Evolutionary conservation across 2,113 vertebrate species (phyloP), one percentile per base, ranked within the genome.

Genomic region (Rousettus leschenaultii): DNA sequence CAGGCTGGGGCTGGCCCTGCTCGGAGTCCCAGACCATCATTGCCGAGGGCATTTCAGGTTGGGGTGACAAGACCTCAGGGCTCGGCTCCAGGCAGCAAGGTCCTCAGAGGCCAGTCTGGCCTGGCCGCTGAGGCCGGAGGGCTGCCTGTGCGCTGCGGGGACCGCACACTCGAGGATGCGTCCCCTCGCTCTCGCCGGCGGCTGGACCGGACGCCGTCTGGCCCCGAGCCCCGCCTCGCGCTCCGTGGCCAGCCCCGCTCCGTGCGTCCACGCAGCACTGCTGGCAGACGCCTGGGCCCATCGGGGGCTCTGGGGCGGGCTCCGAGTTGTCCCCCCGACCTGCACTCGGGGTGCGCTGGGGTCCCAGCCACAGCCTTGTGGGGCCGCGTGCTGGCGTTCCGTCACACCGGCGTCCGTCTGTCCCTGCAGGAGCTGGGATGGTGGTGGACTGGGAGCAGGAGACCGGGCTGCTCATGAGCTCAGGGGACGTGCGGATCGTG

Each of bases 371-470:
- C 10, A 75, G 75, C 68, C 24, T 0, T 1, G 1, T 38, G 53
- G 53, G 71, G 65, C 3, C 24, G 24, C 9, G 53, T 0, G 57
- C 22, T 26, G 22, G 19, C 55, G 6, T 22, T 10, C 79, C 79
- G 21, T 22, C 79, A 43, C 26, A 18, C 38, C 1, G 0, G 0
- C 71, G 16, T 16, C 61, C 22, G 59, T 61, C 91, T 94, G 86
- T 90, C 95, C 2, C 91, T 87, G 0, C 91, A 99, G 99, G 99
- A 96, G 99, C 99, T 0, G 99, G 99, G 10, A 99, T 99, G 99
- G 99, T 99, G 7, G 99, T 99, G 57, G 99, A 99, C 98, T 99
- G 99, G 99, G 99, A 99, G 92, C 99, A 99, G 98, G 99, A 99
- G 93, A 99, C 99, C 0, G 99, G 99, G 6, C 99, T 99, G 1